A percentile compares a stretch with the other conserved stretches of the same genome.
Conservation (phyloP, 2,888 invertebrate genomes). For the Melinaea menophilus region DNA sequence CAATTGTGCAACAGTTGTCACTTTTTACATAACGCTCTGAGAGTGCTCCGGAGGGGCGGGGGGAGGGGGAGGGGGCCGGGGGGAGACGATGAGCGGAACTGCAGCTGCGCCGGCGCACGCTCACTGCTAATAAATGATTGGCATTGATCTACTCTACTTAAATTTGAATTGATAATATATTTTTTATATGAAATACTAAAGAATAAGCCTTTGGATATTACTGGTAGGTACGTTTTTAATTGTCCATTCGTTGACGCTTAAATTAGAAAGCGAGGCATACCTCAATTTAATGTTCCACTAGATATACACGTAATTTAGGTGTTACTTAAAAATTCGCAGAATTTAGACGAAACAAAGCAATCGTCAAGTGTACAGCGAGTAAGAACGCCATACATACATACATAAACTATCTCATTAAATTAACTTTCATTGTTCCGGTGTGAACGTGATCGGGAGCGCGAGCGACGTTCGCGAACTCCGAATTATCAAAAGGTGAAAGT, state of each 20-base stretch:
- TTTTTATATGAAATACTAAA: no score
- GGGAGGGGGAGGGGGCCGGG: constrained; percentile 23
- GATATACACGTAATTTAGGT: neutral
- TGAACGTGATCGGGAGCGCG: constrained; percentile 39
- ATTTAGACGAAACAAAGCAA: neutral
- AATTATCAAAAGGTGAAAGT: constrained; percentile 74
- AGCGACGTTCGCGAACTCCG: constrained; percentile 52
- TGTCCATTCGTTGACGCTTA: neutral
- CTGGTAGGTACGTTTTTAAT: no score
- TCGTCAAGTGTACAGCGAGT: constrained; percentile 5
- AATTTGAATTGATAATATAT: constrained; percentile 1
- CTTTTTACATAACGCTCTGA: constrained; percentile 67
- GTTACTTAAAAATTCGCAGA: constrained; percentile 4
- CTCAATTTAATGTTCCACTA: neutral
- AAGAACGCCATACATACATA: constrained; percentile 20
- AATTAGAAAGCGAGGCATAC: neutral
- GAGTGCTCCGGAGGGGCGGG: constrained; percentile 18
- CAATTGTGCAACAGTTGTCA: constrained; percentile 74
- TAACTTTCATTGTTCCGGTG: constrained; percentile 67
- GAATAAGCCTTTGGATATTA: no score
- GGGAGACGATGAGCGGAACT: constrained; percentile 26
- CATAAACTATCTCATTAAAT: constrained; percentile 45
- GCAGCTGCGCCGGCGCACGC: constrained; percentile 22
- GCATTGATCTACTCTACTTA: constrained; percentile 22
- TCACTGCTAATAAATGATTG: constrained; percentile 16